phyloP scores from a whole-genome alignment of 2,113 vertebrate species.

The Dipodomys spectabilis region DNA sequence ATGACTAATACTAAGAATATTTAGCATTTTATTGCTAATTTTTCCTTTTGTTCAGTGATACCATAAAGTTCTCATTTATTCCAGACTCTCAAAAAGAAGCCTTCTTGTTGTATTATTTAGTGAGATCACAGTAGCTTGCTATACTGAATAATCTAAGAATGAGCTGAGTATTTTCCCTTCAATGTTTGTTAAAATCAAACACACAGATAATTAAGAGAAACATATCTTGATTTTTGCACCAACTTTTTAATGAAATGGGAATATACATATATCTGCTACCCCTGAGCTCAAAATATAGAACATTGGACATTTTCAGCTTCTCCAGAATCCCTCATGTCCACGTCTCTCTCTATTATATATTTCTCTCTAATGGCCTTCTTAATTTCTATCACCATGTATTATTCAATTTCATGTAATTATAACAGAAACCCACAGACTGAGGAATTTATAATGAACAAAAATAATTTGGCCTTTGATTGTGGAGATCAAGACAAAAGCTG shows the following conservation, averaged over 20 bases:
- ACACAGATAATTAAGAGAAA: neutral
- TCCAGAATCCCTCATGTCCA: no score
- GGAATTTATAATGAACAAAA: neutral
- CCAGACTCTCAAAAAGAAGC: neutral
- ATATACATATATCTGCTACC: neutral
- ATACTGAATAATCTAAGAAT: neutral
- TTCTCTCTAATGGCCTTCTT: neutral
- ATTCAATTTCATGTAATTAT: neutral
- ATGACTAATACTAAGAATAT: neutral
- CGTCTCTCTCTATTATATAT: accelerated
- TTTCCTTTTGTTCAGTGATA: neutral
- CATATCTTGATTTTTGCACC: neutral
- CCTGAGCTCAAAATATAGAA: neutral
- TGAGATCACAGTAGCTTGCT: neutral
- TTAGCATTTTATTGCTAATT: neutral
- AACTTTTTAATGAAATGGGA: neutral
- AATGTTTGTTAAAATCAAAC: neutral
- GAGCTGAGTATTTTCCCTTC: neutral
- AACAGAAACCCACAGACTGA: neutral
- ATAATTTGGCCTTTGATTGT: neutral
- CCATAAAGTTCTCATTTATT: neutral
- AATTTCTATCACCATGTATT: neutral
- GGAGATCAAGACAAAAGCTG: neutral
- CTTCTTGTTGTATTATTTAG: neutral
- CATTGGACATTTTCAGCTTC: accelerated